phyloP scores from a whole-genome alignment of 2,888 invertebrate species.

The Ectemnius cavifrons region DNA sequence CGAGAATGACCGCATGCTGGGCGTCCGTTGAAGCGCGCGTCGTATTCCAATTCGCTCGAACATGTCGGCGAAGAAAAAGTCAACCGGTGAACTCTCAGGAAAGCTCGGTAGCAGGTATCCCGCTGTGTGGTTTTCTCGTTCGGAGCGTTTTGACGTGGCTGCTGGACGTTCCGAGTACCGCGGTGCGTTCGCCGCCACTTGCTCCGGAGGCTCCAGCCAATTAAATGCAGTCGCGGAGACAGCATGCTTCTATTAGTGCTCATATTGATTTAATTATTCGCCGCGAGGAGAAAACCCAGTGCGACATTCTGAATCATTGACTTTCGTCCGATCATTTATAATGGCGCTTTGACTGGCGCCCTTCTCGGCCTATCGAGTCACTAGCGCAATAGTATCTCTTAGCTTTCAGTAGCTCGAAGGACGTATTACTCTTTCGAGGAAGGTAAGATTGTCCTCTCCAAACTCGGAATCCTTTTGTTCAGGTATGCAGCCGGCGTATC shows the following conservation, averaged over 20 bases:
- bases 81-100: conserved; percentile 23
- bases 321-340: not conserved
- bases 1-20: conserved; percentile 38
- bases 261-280: conserved; percentile 69
- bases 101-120: conserved; percentile 51
- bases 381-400: not conserved
- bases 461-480: too few relatives aligned
- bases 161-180: too few relatives aligned
- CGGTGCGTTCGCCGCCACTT: too few relatives aligned
- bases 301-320: not conserved
- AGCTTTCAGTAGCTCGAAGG: not conserved
- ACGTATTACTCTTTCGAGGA: not conserved
- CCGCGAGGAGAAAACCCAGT: conserved; percentile 22
- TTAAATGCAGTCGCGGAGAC: conserved; percentile 57
- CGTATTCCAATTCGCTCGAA: conserved; percentile 32
- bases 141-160: conserved; percentile 48
- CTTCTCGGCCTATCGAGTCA: not conserved
- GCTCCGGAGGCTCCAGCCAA: conserved; percentile 53
- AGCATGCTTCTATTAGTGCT: conserved; percentile 47
- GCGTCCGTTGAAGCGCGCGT: conserved; percentile 16
- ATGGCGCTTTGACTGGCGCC: not conserved
- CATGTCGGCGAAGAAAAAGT: conserved; percentile 42
- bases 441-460: too few relatives aligned
- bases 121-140: conserved; percentile 47
- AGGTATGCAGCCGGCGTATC: too few relatives aligned